Evolutionary conservation across 1,140 invertebrate genomes (phyloP), one percentile per base, ranked within the genome.

Genomic region (Carposina sasakii): DNA sequence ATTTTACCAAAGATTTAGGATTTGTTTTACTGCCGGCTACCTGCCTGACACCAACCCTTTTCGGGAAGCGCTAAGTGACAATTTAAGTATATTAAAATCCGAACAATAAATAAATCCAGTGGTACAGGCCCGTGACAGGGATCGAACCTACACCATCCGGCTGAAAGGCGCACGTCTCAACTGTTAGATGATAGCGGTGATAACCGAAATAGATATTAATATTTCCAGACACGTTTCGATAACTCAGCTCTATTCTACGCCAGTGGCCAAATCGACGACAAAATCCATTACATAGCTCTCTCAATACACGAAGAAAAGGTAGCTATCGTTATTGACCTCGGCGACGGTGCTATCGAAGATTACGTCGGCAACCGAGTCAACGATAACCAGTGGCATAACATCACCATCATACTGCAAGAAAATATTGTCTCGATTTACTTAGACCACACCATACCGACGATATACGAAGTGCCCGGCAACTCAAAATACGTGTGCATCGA

Each of bases 171-270:
- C n/a, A n/a, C n/a, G n/a, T n/a, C n/a, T n/a, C n/a, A n/a, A n/a
- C n/a, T n/a, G n/a, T n/a, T n/a, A n/a, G n/a, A n/a, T n/a, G n/a
- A n/a, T n/a, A 37, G 40, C 47, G 43, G 23, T 44, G 23, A 40
- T 28, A 49, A 47, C 26, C 37, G 26, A 40, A 54, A 64, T 58
- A 63, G n/a, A n/a, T n/a, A n/a, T n/a, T n/a, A n/a, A n/a, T n/a
- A 53, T 63, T 67, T 81, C 78, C 69, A 93, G 89, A 94, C 93
- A 37, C 88, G 91, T 66, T 94, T 93, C 85, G 94, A 95, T 71
- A 93, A 96, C 71, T 96, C 94, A 2, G 94, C 91, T 1, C 63
- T 96, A 26, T 94, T 96, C 69, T 96, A 96, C 71, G 94, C 94
- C 10, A 94, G 93, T 52, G 94, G 94, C 8, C 93, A 95, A 67